Evolutionary conservation across 2,113 vertebrate genomes (phyloP).

Genomic region (Tor tambroides): DNA sequence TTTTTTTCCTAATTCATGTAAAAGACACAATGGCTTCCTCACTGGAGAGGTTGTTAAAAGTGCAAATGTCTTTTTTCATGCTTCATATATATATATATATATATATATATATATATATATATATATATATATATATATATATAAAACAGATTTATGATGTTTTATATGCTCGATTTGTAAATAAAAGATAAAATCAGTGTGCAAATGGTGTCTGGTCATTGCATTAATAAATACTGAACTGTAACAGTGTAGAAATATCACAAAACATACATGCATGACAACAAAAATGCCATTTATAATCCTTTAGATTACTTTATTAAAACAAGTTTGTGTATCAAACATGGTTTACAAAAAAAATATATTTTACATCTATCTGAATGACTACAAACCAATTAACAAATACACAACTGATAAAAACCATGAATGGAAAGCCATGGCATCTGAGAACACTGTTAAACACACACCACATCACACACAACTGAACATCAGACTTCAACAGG

Average conservation of each 20-base stretch:
- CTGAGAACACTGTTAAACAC: background rate
- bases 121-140: no score
- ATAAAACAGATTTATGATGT: no score
- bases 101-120: no score
- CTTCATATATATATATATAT: no score
- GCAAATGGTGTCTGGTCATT: background rate
- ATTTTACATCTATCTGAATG: constrained; percentile 43
- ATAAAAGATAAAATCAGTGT: background rate
- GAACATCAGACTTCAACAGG: background rate
- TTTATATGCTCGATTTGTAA: background rate
- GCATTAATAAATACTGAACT: background rate
- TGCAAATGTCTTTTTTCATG: background rate
- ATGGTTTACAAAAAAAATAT: constrained; percentile 25
- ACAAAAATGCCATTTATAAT: background rate
- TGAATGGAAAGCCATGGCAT: background rate
- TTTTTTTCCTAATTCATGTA: background rate
- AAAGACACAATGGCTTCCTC: background rate
- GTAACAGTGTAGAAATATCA: background rate
- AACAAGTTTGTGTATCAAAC: constrained; percentile 55
- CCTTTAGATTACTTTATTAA: constrained; percentile 58
- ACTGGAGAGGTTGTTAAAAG: background rate
- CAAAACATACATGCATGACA: background rate
- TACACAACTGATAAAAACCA: background rate
- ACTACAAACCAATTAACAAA: constrained; percentile 16
- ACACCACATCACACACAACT: background rate